These are phyloP conservation scores for Cephalotes varians DNA, from an alignment of 2,888 invertebrate species.

Conservation along the genomic window DNA sequence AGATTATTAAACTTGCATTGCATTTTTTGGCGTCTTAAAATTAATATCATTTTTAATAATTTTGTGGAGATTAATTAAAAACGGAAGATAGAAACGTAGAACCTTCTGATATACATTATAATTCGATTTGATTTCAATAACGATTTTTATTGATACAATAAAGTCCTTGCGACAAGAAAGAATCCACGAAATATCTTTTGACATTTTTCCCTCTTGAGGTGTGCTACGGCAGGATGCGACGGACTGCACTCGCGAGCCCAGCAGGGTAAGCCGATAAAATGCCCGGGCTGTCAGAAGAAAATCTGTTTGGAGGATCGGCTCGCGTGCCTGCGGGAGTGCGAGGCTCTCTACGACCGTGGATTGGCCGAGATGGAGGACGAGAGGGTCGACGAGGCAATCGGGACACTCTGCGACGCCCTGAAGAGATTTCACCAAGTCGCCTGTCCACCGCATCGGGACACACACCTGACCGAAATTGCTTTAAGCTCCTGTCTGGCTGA, in stretches of 20 bases:
- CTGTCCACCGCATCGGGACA: slow-evolving; percentile 89
- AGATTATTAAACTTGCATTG: neutral
- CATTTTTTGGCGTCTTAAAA: neutral
- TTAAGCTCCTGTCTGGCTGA: slow-evolving; percentile 89
- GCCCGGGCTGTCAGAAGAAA: slow-evolving; percentile 87
- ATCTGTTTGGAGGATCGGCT: slow-evolving; percentile 86
- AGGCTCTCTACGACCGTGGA: slow-evolving; percentile 86
- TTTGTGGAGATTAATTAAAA: neutral
- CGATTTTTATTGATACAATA: neutral
- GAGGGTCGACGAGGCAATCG: slow-evolving; percentile 87
- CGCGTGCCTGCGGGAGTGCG: slow-evolving; percentile 85
- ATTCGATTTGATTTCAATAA: neutral
- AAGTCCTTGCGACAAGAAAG: neutral
- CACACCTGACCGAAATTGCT: slow-evolving; percentile 91
- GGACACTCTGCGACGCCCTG: slow-evolving; percentile 87
- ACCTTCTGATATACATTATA: neutral
- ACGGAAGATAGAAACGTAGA: neutral
- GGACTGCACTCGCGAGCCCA: slow-evolving; percentile 86
- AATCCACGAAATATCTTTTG: slow-evolving; percentile 10
- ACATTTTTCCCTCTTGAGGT: slow-evolving; percentile 82
- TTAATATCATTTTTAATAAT: neutral
- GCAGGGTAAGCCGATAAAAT: slow-evolving; percentile 85
- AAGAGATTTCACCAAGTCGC: slow-evolving; percentile 89
- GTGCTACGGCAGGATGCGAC: slow-evolving; percentile 86
- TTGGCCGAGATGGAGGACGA: slow-evolving; percentile 87